A percentile compares a stretch with the other conserved stretches of the same genome.
phyloP scores from a whole-genome alignment of 1,140 invertebrate genomes.

The Amyelois transitella region DNA sequence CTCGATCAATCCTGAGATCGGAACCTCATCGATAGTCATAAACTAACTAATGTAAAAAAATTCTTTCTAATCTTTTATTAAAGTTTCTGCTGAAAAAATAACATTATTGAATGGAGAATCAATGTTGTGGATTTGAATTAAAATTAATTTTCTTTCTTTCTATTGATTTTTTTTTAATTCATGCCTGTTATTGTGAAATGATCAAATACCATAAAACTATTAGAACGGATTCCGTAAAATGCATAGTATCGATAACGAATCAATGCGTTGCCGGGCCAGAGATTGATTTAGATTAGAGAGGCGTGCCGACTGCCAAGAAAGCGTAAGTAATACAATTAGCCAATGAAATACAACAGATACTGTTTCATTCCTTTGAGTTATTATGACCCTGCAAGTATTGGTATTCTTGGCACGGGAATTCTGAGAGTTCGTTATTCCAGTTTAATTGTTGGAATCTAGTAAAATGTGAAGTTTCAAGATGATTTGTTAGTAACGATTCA shows the following conservation, averaged over 20 bases:
- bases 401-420: not conserved
- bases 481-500: no score
- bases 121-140: no score
- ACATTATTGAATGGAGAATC: no score
- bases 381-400: not conserved
- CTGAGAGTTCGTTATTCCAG: not conserved
- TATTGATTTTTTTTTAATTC: no score
- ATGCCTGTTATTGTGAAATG: not conserved
- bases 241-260: not conserved
- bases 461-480: not conserved
- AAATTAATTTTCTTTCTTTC: no score
- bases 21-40: no score
- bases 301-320: constrained; percentile 11
- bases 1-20: no score
- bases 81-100: no score
- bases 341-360: constrained; percentile 4
- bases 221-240: not conserved
- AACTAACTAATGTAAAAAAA: no score
- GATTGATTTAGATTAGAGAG: constrained; percentile 5
- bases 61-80: no score
- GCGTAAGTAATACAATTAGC: constrained; percentile 16
- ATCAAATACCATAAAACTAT: not conserved
- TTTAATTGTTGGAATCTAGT: not conserved
- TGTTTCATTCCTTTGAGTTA: not conserved
- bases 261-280: not conserved